A percentile compares a stretch with the other conserved stretches of the same genome.
Evolutionary conservation across 2,888 invertebrate genomes (phyloP).

Genomic region (Melangyna quadrimaculata): DNA sequence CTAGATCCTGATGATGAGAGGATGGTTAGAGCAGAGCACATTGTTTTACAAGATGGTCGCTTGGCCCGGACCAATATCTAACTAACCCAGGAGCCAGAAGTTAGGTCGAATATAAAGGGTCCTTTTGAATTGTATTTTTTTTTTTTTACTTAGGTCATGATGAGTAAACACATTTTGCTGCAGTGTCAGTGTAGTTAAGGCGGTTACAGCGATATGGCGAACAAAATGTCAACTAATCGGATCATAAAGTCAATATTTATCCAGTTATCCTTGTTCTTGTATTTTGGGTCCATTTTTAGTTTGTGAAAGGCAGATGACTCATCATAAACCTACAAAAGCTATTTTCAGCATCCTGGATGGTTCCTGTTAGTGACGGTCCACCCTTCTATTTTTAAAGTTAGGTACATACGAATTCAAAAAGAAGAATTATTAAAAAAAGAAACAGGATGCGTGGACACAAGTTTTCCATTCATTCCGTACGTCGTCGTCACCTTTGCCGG

Average conservation of each 20-base stretch:
- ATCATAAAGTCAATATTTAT: conserved; percentile 68
- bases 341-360: neutral
- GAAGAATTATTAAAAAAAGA: neutral
- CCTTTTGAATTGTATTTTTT: conserved; percentile 38
- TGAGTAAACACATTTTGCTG: conserved; percentile 58
- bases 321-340: neutral
- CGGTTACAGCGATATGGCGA: conserved; percentile 22
- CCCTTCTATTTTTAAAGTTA: conserved; percentile 2
- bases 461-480: neutral
- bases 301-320: conserved; percentile 21
- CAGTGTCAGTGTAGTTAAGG: conserved; percentile 40
- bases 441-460: conserved; percentile 13
- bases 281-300: neutral
- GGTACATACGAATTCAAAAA: neutral
- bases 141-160: conserved; percentile 36
- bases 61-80: neutral
- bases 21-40: neutral
- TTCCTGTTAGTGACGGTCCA: neutral
- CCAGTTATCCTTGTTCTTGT: conserved; percentile 46
- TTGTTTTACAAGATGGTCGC: neutral
- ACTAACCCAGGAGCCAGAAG: neutral
- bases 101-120: neutral
- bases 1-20: neutral
- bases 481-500: neutral
- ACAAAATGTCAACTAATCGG: conserved; percentile 62